Evolutionary conservation across 37 sponge, comb jelly and placozoan species (phyloP).

Genomic region (Aphrocallistes beatrix): DNA sequence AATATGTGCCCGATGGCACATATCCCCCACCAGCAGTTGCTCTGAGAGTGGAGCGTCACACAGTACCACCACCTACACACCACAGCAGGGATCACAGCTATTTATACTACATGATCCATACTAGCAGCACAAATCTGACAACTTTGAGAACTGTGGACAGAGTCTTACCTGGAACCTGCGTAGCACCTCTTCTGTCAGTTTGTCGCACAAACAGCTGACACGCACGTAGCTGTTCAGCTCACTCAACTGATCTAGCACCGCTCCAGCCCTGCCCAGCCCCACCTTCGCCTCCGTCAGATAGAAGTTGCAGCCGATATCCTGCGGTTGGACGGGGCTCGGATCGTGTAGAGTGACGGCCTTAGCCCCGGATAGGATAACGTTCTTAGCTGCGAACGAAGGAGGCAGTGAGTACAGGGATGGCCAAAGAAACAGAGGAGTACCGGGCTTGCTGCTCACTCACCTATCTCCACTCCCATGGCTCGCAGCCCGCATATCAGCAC

Average conservation of each 20-base stretch:
- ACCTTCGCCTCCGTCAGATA: slow-evolving; percentile 62
- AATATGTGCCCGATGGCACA: slow-evolving; percentile 53
- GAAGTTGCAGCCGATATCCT: slow-evolving; percentile 73
- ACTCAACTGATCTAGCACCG: slow-evolving; percentile 40
- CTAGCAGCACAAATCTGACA: too few species aligned
- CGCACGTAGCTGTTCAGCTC: slow-evolving; percentile 81
- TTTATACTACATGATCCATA: too few species aligned
- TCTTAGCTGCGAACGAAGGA: slow-evolving; percentile 51
- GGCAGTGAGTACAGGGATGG: not conserved
- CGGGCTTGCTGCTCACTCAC: too few species aligned
- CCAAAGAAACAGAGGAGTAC: too few species aligned
- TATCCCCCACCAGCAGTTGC: slow-evolving; percentile 68
- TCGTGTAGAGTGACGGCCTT: slow-evolving; percentile 85
- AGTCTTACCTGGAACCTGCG: slow-evolving; percentile 40
- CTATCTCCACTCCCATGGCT: slow-evolving; percentile 89
- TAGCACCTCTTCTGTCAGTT: slow-evolving; percentile 45
- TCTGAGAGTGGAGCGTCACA: slow-evolving; percentile 41
- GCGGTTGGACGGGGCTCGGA: slow-evolving; percentile 33
- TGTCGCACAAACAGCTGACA: slow-evolving; percentile 16
- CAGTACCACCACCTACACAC: slow-evolving; percentile 64
- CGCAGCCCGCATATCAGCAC: slow-evolving; percentile 92
- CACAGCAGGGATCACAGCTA: too few species aligned
- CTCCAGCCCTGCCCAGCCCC: slow-evolving; percentile 70
- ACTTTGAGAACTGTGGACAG: not conserved
- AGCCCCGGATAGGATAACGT: slow-evolving; percentile 82